Evolutionary conservation across 2,888 invertebrate species (phyloP).

Genomic region (Aleiodes alternator): DNA sequence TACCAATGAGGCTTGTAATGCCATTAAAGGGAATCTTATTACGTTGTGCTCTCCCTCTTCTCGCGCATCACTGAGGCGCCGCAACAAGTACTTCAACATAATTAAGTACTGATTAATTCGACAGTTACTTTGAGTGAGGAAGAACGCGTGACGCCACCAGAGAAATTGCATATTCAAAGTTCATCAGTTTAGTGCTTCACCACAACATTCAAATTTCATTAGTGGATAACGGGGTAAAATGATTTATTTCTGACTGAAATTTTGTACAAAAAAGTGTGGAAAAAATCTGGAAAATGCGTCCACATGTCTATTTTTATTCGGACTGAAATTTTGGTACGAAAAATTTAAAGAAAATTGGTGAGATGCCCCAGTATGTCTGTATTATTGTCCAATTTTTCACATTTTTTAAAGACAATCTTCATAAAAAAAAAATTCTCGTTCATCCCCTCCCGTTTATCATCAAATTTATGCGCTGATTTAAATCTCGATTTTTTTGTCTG

Average conservation of each 20-base stretch:
- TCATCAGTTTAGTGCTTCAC: constrained; percentile 11
- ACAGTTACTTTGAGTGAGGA: constrained; percentile 65
- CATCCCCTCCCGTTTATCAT: too few species aligned
- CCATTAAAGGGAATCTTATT: constrained; percentile 75
- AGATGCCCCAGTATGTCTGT: too few species aligned
- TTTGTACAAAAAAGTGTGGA: neutral
- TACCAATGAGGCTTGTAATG: constrained; percentile 75
- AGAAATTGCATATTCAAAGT: neutral
- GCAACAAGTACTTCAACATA: constrained; percentile 71
- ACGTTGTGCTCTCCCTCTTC: constrained; percentile 65
- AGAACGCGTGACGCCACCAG: constrained; percentile 56
- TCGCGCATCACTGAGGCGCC: constrained; percentile 59
- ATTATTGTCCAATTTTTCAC: neutral
- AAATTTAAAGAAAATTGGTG: too few species aligned
- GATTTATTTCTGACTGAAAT: neutral
- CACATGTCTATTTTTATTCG: neutral
- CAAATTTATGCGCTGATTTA: too few species aligned
- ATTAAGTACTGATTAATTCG: constrained; percentile 72
- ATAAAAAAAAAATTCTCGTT: too few species aligned
- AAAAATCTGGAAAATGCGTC: neutral
- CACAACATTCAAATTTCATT: too few species aligned
- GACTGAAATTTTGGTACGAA: too few species aligned
- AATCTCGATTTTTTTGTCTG: neutral
- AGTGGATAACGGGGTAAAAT: too few species aligned
- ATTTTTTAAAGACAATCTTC: neutral